Conservation (phyloP, 2,888 invertebrate species). For the Minunthozetes semirufus region DNA sequence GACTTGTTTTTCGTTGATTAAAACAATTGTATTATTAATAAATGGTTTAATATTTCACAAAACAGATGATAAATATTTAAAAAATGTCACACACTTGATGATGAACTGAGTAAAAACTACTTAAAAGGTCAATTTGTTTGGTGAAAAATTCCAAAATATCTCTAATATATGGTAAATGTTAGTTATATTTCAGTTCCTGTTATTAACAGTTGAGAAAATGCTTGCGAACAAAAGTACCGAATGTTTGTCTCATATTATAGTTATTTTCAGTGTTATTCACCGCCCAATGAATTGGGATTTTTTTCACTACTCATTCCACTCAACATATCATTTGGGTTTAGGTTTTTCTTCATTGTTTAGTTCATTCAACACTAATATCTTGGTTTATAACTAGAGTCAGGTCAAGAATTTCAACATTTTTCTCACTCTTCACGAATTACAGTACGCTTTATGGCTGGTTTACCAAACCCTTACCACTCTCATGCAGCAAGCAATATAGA, state of each 20-base stretch:
- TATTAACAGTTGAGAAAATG: neutral
- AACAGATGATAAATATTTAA: too few species aligned
- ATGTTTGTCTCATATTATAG: neutral
- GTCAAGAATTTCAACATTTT: conserved; percentile 15
- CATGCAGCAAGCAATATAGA: too few species aligned
- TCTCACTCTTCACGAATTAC: neutral
- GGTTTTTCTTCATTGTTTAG: neutral
- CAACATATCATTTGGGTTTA: neutral
- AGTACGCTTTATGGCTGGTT: too few species aligned
- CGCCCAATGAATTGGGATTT: neutral
- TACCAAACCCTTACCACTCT: neutral
- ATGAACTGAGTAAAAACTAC: too few species aligned
- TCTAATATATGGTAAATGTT: neutral
- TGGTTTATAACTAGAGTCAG: neutral
- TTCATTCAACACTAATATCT: neutral
- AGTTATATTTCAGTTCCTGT: neutral
- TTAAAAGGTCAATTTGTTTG: too few species aligned
- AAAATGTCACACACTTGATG: too few species aligned
- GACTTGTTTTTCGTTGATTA: too few species aligned
- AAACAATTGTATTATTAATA: too few species aligned
- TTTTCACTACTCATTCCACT: neutral
- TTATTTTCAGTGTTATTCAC: conserved; percentile 7
- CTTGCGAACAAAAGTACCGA: neutral
- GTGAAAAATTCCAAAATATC: too few species aligned
- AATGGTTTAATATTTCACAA: too few species aligned